Conservation (phyloP, 2,113 vertebrate genomes). For the Morone chrysops region DNA sequence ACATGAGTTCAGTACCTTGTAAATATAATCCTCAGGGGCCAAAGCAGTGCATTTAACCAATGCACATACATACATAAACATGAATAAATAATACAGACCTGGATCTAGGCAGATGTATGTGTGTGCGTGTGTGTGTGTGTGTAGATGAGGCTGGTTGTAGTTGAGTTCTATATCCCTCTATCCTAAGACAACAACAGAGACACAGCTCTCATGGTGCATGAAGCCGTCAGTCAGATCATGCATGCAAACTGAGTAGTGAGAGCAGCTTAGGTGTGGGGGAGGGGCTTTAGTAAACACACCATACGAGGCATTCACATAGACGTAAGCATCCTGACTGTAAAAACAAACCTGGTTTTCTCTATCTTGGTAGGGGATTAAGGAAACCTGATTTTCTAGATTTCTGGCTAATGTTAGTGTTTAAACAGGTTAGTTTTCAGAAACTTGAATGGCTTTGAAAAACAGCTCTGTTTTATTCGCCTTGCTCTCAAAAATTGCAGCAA, state of each 20-base stretch:
- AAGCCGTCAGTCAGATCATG: slow-evolving; percentile 1
- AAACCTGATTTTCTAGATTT: neutral
- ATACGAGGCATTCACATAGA: neutral
- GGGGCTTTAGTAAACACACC: neutral
- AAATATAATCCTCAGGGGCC: neutral
- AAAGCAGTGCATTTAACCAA: slow-evolving; percentile 17
- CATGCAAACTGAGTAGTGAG: neutral
- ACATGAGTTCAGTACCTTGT: slow-evolving; percentile 8
- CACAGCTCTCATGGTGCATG: neutral
- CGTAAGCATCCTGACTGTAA: neutral
- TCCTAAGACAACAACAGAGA: slow-evolving; percentile 16
- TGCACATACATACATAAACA: slow-evolving; percentile 34
- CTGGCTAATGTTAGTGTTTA: neutral
- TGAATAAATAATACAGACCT: slow-evolving; percentile 47
- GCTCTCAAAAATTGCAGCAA: no score
- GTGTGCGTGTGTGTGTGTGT: slow-evolving; percentile 17
- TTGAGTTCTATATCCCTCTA: neutral
- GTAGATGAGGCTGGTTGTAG: neutral
- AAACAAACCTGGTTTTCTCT: neutral
- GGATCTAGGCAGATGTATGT: slow-evolving; percentile 1
- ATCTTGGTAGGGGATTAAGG: neutral
- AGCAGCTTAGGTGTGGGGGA: neutral
- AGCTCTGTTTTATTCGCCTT: no score
- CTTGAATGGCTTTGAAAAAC: no score
- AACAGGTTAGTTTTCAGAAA: no score